Conservation (phyloP, 2,888 invertebrate species). For the Choreutis nemorana region DNA sequence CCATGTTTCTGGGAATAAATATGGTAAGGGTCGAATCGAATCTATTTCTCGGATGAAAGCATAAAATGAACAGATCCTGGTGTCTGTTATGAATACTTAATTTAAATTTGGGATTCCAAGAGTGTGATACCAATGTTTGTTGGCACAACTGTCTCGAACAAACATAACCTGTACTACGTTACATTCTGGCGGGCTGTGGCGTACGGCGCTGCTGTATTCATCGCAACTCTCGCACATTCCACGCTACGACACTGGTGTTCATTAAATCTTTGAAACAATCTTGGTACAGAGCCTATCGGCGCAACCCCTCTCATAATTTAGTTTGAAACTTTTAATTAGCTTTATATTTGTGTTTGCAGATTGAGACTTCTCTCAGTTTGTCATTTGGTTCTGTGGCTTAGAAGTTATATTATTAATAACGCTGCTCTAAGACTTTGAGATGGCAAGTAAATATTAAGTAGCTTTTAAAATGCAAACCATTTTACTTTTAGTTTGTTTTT, state of each 20-base stretch:
- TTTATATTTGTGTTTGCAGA: constrained; percentile 67
- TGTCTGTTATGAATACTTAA: constrained; percentile 64
- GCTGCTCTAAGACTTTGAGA: constrained; percentile 19
- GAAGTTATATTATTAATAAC: constrained; percentile 58
- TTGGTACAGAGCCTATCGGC: constrained; percentile 55
- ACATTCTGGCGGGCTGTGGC: constrained; percentile 16
- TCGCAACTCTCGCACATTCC: constrained; percentile 29
- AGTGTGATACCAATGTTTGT: constrained; percentile 59
- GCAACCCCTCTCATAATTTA: constrained; percentile 65
- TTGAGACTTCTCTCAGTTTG: constrained; percentile 60
- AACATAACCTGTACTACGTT: constrained; percentile 48
- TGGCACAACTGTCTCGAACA: constrained; percentile 43
- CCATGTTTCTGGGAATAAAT: too few species aligned
- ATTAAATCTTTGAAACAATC: constrained; percentile 57
- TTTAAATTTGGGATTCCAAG: constrained; percentile 60
- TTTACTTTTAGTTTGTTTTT: too few species aligned
- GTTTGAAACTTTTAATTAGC: constrained; percentile 67
- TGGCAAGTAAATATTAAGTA: constrained; percentile 4
- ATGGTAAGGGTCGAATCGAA: too few species aligned
- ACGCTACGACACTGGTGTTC: constrained; percentile 39
- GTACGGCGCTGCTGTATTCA: constrained; percentile 14
- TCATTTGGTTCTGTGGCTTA: constrained; percentile 50
- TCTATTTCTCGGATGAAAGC: too few species aligned
- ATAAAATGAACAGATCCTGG: constrained; percentile 47
- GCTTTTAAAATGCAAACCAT: too few species aligned